These are phyloP conservation scores for Argopecten irradians DNA, from an alignment of 1,140 invertebrate species.

Conservation along the genomic window DNA sequence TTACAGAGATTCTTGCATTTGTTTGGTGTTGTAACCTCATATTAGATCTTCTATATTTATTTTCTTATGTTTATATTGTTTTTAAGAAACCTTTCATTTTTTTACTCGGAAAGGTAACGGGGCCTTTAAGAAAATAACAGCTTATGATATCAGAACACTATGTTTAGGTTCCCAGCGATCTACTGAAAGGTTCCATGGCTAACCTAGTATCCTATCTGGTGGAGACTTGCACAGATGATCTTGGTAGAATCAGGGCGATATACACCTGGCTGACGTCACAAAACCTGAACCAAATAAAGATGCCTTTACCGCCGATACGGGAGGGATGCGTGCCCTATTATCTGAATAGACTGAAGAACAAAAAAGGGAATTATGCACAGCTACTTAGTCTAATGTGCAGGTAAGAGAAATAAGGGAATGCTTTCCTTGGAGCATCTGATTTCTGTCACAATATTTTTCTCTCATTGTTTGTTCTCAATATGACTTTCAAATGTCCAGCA, in stretches of 20 bases:
- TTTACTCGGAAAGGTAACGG: not conserved
- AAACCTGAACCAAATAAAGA: constrained; percentile 49
- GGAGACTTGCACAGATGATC: constrained; percentile 52
- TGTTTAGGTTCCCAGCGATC: constrained; percentile 40
- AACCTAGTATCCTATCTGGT: constrained; percentile 54
- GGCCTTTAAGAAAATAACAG: not conserved
- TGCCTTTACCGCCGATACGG: constrained; percentile 47
- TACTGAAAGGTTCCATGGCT: constrained; percentile 42
- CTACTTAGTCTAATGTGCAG: constrained; percentile 68
- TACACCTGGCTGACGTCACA: constrained; percentile 68
- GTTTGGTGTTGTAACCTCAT: no score
- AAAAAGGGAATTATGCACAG: constrained; percentile 68
- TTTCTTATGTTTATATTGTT: no score
- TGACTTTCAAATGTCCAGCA: not conserved
- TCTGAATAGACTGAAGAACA: constrained; percentile 65
- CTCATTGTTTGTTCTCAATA: not conserved
- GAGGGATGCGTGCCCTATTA: constrained; percentile 58
- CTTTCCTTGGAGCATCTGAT: no score
- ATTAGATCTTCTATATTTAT: no score
- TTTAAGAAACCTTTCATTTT: not conserved
- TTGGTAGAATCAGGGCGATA: constrained; percentile 64
- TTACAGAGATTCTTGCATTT: no score
- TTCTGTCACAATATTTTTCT: not conserved
- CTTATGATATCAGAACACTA: not conserved
- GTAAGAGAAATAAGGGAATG: constrained; percentile 50